Base-by-base conservation (phyloP, 1,140 invertebrate genomes). In the Lasioglossum baleicum region DNA sequence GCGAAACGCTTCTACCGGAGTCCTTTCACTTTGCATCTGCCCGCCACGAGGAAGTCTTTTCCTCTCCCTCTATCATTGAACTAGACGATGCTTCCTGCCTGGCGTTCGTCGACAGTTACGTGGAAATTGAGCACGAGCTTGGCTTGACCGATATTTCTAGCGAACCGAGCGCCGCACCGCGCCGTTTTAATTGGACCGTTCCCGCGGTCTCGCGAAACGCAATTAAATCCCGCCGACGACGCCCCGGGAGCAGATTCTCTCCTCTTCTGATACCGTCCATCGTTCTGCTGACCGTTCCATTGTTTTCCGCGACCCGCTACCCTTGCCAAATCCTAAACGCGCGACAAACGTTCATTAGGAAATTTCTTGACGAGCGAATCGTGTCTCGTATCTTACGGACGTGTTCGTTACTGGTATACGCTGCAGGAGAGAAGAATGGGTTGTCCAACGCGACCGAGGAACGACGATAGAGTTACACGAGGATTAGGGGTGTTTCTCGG, bases 1-100 rank as follows among this genome's bases (percentile, higher is more conserved):
- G 51, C 51, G 51, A 20, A 53, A 53, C 51, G 51, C 51, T 53
- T 53, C 17, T 53, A 15, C 51, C 51, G 10, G 11, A 79, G 68
- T 81, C 85, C 81, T 86, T 86, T 86, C 84, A 86, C 83, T 85
- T 75, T 22, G 69, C 73, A 71, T 72, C 79, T 63, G 64, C 48
- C 22, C 61, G 56, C 75, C 64, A 63, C 75, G 83, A 68, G 75
- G 82, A 85, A 85, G 74, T 74, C 51, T 58, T 42, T 61, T 15
- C 20, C 51, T 20, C 13, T 53, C 15, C 17, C 0, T 53, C 13
- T 3, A 15, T 15, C 51, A 4, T 15, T 26, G n/a, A 26, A 72
- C 64, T 81, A 77, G 77, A 83, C 69, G 75, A 56, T 75, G 61
- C 60, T 82, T 82, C 83, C 77, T 64, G 71, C 42, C 17, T 26